Evolutionary conservation across 2,888 invertebrate genomes (phyloP), one percentile per base, ranked within the genome.

Genomic region (Scaptodrosophila latifasciaeformis): DNA sequence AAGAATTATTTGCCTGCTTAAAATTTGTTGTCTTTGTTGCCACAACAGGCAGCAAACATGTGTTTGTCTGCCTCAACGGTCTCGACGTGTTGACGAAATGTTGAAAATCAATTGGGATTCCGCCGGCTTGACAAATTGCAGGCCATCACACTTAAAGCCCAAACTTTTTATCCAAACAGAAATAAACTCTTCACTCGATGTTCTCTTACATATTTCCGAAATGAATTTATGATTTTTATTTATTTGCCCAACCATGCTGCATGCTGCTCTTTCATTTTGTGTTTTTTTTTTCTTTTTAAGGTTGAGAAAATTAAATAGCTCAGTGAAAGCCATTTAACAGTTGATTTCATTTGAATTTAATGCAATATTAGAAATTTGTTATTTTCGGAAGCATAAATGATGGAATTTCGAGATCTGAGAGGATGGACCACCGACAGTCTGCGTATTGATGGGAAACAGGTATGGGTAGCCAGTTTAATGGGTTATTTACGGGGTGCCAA

Each of bases 331-430:
- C 71, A 65, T 78, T 75, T 65, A 71, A 65, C 75, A 77, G 75
- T 75, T 71, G 75, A 76, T 77, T 76, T 76, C 78, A 77, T 69
- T 57, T 77, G 75, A 71, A 71, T 76, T 76, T 76, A 71, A 76
- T 76, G 75, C 75, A 75, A 77, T 78, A 76, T 76, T 76, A 76
- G 71, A 67, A 46, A 27, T 69, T 71, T 70, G 54, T 59, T 54
- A 66, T 77, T 59, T 70, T 66, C 19, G 24, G 19, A 34, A 19
- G 55, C 50, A 54, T n/a, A n/a, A n/a, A n/a, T n/a, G n/a, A n/a
- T n/a, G n/a, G n/a, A n/a, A n/a, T n/a, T n/a, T n/a, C n/a, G n/a
- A 49, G 40, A 37, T 19, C 45, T 52, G 51, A 70, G 70, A 65
- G 63, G 76, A 76, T 72, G 65, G 62, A 62, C 75, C 67, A 75